Evolutionary conservation across 1,140 invertebrate genomes (phyloP).

Genomic region (Drosophila aff.): DNA sequence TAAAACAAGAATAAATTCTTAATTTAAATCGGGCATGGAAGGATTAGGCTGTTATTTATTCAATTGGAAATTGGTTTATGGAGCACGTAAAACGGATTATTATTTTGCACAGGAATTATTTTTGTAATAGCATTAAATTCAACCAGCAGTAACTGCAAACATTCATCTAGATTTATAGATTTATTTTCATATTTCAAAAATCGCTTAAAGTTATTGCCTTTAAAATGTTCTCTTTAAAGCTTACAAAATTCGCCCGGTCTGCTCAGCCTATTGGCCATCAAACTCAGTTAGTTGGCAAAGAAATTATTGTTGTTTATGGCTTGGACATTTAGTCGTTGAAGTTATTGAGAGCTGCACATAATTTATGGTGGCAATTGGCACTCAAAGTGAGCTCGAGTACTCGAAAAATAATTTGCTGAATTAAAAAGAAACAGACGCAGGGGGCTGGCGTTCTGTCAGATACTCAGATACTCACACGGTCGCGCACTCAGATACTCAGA

Average conservation of each 20-base stretch:
- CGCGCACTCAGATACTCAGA: slow-evolving; percentile 14
- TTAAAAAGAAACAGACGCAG: slow-evolving; percentile 28
- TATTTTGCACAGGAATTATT: not conserved
- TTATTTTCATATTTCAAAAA: not conserved
- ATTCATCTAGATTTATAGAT: not conserved
- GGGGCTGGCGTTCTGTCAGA: slow-evolving; percentile 31
- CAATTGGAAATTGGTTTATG: not conserved
- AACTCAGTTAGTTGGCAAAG: not conserved
- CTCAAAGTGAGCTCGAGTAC: slow-evolving; percentile 55
- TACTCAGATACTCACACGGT: slow-evolving; percentile 27
- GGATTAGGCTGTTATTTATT: not conserved
- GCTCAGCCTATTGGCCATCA: not conserved
- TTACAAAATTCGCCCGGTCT: not conserved
- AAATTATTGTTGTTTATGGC: slow-evolving; percentile 15
- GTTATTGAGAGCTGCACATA: slow-evolving; percentile 30
- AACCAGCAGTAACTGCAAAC: fast-evolving
- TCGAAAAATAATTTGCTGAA: slow-evolving; percentile 53
- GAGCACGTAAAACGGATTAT: not conserved
- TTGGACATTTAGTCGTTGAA: slow-evolving; percentile 22
- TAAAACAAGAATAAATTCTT: not conserved
- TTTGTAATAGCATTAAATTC: not conserved
- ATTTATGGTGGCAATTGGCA: slow-evolving; percentile 47
- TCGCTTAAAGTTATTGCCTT: too few relatives aligned
- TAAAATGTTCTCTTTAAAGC: not conserved
- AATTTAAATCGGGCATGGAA: not conserved